Percentiles rank a stretch among this genome's conserved stretches.
Evolutionary conservation across 2,888 invertebrate species (phyloP).

Genomic region (Tetanocera ferruginea): DNA sequence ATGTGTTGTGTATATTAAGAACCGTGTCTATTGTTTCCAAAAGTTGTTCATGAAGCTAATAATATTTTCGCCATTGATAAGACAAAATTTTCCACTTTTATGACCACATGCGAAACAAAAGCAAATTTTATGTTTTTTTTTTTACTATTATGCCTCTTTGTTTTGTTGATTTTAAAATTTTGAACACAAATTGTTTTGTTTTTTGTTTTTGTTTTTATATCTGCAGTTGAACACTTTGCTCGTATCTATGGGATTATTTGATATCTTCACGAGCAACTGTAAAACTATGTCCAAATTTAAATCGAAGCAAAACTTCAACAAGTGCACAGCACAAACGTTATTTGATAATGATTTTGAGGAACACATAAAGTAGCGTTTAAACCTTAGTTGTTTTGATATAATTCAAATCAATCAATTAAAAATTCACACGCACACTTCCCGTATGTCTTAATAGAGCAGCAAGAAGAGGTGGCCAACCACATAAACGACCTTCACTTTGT

Average conservation of each 20-base stretch:
- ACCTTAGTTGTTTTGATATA: conserved; percentile 44
- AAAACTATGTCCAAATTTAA: conserved; percentile 26
- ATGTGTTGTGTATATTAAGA: neutral
- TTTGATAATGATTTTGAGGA: neutral
- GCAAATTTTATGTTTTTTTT: no score
- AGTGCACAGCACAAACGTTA: conserved; percentile 9
- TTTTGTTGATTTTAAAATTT: no score
- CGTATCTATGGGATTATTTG: conserved; percentile 35
- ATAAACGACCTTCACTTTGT: neutral
- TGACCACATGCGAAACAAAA: no score
- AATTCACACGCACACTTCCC: conserved; percentile 23
- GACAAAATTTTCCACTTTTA: no score
- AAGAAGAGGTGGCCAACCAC: neutral
- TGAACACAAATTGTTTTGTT: neutral
- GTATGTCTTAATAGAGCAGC: conserved; percentile 28
- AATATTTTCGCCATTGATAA: no score
- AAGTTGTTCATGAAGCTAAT: no score
- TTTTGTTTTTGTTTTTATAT: neutral
- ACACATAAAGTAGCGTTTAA: conserved; percentile 15
- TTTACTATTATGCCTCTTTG: no score
- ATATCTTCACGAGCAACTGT: conserved; percentile 58
- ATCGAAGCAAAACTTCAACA: neutral
- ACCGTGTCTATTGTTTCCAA: no score
- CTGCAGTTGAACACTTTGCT: conserved; percentile 49
- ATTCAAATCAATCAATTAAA: neutral